Evolutionary conservation across 1,140 invertebrate species (phyloP).

Genomic region (Maconellicoccus hirsutus): DNA sequence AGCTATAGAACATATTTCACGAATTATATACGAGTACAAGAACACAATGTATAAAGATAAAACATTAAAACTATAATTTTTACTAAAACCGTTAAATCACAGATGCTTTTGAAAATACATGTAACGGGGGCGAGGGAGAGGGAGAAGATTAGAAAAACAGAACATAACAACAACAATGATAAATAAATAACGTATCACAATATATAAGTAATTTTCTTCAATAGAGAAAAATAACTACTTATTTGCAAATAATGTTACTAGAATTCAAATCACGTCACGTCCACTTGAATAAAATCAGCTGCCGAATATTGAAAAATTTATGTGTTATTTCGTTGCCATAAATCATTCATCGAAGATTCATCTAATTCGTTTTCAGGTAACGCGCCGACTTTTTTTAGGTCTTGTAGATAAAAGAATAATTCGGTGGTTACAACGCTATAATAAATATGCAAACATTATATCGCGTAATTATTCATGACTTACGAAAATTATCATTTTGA

Average conservation of each 20-base stretch:
- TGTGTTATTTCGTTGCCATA: slow-evolving; percentile 43
- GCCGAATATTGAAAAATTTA: no score
- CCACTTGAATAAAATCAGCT: no score
- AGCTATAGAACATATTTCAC: no score
- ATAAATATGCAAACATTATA: slow-evolving; percentile 25
- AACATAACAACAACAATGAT: neutral
- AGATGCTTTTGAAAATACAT: neutral
- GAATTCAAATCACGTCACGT: neutral
- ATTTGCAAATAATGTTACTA: neutral
- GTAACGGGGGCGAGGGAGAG: neutral
- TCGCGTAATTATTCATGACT: neutral
- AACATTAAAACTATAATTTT: neutral
- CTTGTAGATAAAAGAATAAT: slow-evolving; percentile 89
- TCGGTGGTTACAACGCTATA: slow-evolving; percentile 79
- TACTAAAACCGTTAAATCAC: neutral
- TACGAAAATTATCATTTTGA: neutral
- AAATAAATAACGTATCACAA: neutral
- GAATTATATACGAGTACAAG: neutral
- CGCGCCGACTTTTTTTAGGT: slow-evolving; percentile 72
- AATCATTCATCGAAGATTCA: slow-evolving; percentile 63
- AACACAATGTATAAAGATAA: neutral
- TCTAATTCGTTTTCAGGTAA: slow-evolving; percentile 57
- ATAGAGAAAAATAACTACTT: neutral
- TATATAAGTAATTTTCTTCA: neutral
- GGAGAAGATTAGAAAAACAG: neutral